These are phyloP conservation scores for Pseudopodoces humilis DNA, from an alignment of 2,113 vertebrate genomes.

Conservation along the genomic window DNA sequence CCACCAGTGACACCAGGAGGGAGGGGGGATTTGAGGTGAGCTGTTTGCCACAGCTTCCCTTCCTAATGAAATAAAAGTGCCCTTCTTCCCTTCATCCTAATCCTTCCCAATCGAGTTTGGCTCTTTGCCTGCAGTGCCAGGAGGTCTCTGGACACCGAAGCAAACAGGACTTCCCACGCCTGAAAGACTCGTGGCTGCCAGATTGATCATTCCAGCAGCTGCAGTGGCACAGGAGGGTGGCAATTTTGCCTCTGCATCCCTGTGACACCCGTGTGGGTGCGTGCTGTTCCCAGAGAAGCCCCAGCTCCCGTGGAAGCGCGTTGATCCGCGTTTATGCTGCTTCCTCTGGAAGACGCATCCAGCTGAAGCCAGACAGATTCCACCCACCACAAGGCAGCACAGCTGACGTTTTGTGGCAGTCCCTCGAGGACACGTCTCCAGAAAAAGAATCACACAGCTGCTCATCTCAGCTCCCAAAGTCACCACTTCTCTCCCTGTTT, in stretches of 20 bases:
- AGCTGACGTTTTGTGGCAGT: not conserved
- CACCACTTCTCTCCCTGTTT: not conserved
- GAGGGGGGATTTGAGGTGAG: not conserved
- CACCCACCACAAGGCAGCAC: not conserved
- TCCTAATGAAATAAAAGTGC: not conserved
- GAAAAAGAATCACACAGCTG: conserved; percentile 1
- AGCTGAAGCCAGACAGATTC: not conserved
- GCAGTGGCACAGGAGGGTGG: not conserved
- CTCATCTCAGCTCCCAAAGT: not conserved
- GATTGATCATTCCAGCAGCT: not conserved
- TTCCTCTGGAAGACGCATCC: not conserved
- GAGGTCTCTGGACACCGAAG: fast-evolving
- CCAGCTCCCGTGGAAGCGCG: not conserved
- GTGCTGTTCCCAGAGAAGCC: not conserved
- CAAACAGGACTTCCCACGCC: not conserved
- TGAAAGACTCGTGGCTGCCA: not conserved
- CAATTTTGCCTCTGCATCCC: not conserved
- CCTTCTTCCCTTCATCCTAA: not conserved
- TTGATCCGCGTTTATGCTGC: not conserved
- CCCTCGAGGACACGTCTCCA: not conserved
- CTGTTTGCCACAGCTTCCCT: not conserved
- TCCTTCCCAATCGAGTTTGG: not conserved
- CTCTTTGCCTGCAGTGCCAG: not conserved
- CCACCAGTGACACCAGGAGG: not conserved
- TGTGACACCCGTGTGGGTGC: not conserved